phyloP scores from a whole-genome alignment of 2,113 vertebrate genomes.

The Xenopus laevis region DNA sequence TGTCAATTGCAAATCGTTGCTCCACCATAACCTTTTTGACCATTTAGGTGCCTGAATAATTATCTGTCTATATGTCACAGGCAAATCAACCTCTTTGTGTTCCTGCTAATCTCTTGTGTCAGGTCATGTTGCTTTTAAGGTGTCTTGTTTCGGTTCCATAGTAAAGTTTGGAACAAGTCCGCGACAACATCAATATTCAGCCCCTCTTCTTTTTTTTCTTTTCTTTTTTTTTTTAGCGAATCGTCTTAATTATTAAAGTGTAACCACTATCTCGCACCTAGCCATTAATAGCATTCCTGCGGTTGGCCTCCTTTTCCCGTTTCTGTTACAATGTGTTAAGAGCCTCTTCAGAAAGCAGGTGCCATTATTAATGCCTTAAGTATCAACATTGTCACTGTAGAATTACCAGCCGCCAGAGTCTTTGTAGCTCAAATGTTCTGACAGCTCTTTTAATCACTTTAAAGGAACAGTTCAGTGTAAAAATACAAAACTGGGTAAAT shows the following conservation, averaged over 20 bases:
- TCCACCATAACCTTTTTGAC: neutral
- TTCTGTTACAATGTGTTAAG: conserved; percentile 30
- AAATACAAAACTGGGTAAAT: too few species aligned
- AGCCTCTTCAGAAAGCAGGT: conserved; percentile 8
- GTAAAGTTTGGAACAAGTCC: conserved; percentile 31
- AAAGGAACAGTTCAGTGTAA: too few species aligned
- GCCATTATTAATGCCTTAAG: conserved; percentile 25
- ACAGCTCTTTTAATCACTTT: conserved; percentile 6
- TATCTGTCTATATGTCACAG: neutral
- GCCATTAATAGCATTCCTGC: conserved; percentile 33
- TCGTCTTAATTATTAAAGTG: conserved; percentile 48
- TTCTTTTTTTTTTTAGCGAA: conserved; percentile 21
- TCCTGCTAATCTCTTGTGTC: conserved; percentile 1
- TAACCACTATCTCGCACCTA: conserved; percentile 34
- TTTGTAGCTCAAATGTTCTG: conserved; percentile 15
- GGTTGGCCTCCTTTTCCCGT: conserved; percentile 22
- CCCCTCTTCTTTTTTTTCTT: conserved; percentile 17
- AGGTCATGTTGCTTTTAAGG: conserved; percentile 25
- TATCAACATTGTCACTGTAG: conserved; percentile 12
- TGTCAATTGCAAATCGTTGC: neutral
- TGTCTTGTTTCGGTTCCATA: conserved; percentile 41
- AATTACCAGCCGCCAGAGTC: neutral
- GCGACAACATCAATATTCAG: conserved; percentile 50
- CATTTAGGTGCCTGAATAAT: neutral
- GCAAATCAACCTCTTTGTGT: neutral